A percentile compares a stretch with the other conserved stretches of the same genome.
These are phyloP conservation scores for Creontiades dilutus DNA, from an alignment of 2,888 invertebrate genomes.

Conservation along the genomic window DNA sequence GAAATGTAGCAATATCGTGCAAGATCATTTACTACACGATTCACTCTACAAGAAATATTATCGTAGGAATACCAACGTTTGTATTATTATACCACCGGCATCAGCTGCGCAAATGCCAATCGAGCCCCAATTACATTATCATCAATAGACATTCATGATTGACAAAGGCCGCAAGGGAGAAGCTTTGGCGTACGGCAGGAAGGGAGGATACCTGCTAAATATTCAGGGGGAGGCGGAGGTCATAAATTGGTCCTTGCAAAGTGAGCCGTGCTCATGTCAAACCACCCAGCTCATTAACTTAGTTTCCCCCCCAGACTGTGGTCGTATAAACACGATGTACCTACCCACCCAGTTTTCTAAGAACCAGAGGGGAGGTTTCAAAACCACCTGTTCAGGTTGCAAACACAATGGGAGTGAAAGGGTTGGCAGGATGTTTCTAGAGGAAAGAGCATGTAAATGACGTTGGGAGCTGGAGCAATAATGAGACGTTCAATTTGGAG, in stretches of 20 bases:
- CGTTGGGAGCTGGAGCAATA: neutral
- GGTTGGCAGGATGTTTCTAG: conserved; percentile 24
- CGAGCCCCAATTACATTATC: neutral
- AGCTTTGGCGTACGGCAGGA: conserved; percentile 29
- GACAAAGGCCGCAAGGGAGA: neutral
- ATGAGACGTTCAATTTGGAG: conserved; percentile 20
- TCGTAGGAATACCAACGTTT: too few relatives aligned
- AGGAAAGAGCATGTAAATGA: conserved; percentile 17
- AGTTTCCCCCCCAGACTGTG: conserved; percentile 33
- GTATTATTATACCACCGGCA: too few relatives aligned
- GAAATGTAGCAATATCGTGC: too few relatives aligned
- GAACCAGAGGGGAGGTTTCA: conserved; percentile 22
- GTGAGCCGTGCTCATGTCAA: conserved; percentile 44
- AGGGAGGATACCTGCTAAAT: conserved; percentile 46
- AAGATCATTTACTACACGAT: too few relatives aligned
- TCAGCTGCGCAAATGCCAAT: neutral
- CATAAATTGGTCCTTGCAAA: conserved; percentile 60
- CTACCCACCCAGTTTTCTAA: conserved; percentile 33
- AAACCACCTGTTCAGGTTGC: conserved; percentile 56
- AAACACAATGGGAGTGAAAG: conserved; percentile 60
- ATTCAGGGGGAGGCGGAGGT: conserved; percentile 49
- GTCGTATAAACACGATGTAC: conserved; percentile 2
- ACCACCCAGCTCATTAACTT: conserved; percentile 62
- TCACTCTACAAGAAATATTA: too few relatives aligned
- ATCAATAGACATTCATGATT: neutral